These are phyloP conservation scores for Bombus breviceps DNA, from an alignment of 1,140 invertebrate genomes.

Conservation along the genomic window DNA sequence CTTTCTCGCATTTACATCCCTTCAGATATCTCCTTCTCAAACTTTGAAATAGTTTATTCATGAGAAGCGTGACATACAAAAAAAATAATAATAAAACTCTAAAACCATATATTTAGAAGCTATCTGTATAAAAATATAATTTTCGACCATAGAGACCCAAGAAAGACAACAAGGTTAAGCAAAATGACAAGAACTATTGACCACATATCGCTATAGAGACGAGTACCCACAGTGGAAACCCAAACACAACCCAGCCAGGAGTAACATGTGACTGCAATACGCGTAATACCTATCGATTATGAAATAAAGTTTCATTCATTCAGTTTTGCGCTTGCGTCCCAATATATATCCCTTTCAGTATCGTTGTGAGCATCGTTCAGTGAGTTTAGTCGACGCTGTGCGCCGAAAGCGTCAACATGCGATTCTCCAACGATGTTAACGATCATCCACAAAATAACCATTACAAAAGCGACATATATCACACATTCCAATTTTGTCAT, in stretches of 20 bases:
- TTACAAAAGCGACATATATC: slow-evolving; percentile 53
- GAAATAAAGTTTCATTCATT: slow-evolving; percentile 11
- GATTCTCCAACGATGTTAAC: background rate
- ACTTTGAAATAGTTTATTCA: background rate
- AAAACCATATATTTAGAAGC: background rate
- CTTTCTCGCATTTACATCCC: background rate
- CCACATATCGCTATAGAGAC: background rate
- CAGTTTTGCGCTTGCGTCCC: slow-evolving; percentile 51
- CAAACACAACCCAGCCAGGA: too few relatives aligned
- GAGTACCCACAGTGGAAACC: background rate
- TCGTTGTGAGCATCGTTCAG: too few relatives aligned
- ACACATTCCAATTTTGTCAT: slow-evolving; percentile 56
- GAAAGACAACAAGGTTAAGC: background rate
- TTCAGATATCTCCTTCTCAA: background rate
- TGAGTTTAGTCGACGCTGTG: slow-evolving; percentile 24
- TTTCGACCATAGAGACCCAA: background rate
- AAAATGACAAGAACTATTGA: background rate
- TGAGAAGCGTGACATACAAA: background rate
- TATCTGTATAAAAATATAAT: background rate
- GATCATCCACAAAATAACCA: slow-evolving; percentile 7
- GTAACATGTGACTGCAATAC: background rate
- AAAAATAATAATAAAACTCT: background rate
- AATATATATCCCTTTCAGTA: background rate
- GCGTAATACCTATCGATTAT: background rate
- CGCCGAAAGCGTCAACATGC: slow-evolving; percentile 21